Conservation (phyloP, 2,113 vertebrate genomes). For the Pelecanus crispus region DNA sequence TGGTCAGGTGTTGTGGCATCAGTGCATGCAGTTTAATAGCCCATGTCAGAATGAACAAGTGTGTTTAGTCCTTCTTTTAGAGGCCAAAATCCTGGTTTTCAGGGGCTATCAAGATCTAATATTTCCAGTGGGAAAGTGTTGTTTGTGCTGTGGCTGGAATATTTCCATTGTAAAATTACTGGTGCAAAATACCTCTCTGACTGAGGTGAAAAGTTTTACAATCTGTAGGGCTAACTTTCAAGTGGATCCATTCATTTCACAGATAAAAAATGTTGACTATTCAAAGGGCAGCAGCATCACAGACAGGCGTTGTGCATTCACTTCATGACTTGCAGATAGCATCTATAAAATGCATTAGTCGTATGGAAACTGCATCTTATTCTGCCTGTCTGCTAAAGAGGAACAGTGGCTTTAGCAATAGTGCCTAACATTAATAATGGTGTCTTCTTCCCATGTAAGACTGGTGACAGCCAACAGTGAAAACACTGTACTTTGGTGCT, state of each 20-base stretch:
- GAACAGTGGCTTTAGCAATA: neutral
- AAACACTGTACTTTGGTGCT: neutral
- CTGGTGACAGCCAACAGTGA: neutral
- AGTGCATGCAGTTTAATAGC: neutral
- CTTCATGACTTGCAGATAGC: neutral
- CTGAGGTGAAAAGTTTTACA: neutral
- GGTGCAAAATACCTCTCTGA: neutral
- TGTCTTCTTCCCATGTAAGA: neutral
- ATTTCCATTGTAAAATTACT: neutral
- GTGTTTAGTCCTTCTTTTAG: neutral
- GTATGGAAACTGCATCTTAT: neutral
- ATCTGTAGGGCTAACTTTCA: neutral
- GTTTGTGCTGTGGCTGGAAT: neutral
- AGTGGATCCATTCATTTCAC: neutral
- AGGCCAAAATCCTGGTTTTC: neutral
- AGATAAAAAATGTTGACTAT: neutral
- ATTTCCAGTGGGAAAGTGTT: neutral
- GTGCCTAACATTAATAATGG: neutral
- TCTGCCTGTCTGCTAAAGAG: neutral
- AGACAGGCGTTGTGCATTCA: neutral
- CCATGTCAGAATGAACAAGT: neutral
- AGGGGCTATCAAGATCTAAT: neutral
- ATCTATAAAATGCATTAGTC: neutral
- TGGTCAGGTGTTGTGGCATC: fast-evolving
- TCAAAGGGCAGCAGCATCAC: neutral